phyloP scores from a whole-genome alignment of 1,140 invertebrate species.

The Caenorhabditis briggsae region DNA sequence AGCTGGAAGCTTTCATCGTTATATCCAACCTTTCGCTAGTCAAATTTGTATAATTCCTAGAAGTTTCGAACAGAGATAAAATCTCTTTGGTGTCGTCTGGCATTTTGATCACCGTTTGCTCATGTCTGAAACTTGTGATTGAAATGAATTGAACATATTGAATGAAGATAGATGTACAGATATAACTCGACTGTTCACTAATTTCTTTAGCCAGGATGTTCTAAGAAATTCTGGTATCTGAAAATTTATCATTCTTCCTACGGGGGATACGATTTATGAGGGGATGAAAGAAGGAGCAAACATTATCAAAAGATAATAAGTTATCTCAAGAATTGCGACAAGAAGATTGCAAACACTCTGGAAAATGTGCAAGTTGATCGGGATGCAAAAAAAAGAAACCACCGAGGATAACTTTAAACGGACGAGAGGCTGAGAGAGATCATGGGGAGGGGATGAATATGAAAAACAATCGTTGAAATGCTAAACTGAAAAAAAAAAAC shows the following conservation, averaged over 20 bases:
- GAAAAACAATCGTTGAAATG: not conserved
- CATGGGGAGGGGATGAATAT: not conserved
- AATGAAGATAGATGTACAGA: not conserved
- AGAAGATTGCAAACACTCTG: not conserved
- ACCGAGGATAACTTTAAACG: not conserved
- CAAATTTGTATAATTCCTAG: slow-evolving; percentile 14
- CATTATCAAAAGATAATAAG: too few relatives aligned
- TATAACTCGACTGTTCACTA: too few relatives aligned
- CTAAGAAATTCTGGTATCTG: too few relatives aligned
- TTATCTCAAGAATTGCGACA: too few relatives aligned
- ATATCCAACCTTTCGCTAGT: slow-evolving; percentile 12
- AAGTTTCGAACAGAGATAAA: slow-evolving; percentile 14
- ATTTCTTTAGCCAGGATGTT: too few relatives aligned
- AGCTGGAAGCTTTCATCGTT: not conserved
- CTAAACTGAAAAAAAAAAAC: not conserved
- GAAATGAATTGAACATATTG: too few relatives aligned
- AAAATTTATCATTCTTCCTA: too few relatives aligned
- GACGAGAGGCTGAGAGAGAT: not conserved
- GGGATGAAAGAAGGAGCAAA: too few relatives aligned
- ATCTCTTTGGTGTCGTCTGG: slow-evolving; percentile 3
- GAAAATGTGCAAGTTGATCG: not conserved
- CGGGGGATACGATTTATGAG: too few relatives aligned
- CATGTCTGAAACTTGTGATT: not conserved
- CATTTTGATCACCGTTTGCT: slow-evolving; percentile 23
- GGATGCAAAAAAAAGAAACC: too few relatives aligned